phyloP scores from a whole-genome alignment of 2,888 invertebrate genomes.

The Tribolium freemani region DNA sequence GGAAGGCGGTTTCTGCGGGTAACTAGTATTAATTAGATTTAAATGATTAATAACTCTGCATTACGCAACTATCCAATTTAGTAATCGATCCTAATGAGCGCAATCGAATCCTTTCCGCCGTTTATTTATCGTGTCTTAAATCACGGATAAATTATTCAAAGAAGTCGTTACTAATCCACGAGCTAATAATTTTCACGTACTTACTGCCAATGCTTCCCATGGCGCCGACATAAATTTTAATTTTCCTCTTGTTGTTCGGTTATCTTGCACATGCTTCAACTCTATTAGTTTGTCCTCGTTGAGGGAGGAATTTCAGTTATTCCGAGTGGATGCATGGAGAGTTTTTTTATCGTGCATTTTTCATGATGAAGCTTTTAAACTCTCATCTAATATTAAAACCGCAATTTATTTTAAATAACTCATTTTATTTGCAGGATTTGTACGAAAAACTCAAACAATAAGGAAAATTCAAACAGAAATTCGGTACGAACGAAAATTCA shows the following conservation, averaged over 20 bases:
- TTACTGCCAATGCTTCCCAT: background rate
- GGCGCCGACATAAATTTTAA: conserved; percentile 16
- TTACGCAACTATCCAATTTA: background rate
- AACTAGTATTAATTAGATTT: conserved; percentile 36
- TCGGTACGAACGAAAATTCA: background rate
- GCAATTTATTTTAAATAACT: background rate
- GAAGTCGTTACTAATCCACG: background rate
- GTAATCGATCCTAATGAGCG: background rate
- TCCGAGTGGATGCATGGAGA: background rate
- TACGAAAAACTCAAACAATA: background rate
- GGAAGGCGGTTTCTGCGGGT: background rate
- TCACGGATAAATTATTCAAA: background rate
- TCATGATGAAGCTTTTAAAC: background rate
- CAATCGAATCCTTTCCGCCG: background rate
- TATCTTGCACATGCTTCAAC: conserved; percentile 10
- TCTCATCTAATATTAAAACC: background rate
- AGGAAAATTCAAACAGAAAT: background rate
- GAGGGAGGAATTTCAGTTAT: background rate
- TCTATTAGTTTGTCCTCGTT: background rate
- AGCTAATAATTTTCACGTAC: background rate
- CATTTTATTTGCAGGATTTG: background rate
- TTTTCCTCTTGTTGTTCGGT: conserved; percentile 1
- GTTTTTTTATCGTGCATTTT: background rate
- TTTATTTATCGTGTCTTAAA: background rate
- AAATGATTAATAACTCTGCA: conserved; percentile 35